A percentile compares a stretch with the other conserved stretches of the same genome.
phyloP scores from a whole-genome alignment of 92 coral and sea anemone species.

The Micromussa lordhowensis region DNA sequence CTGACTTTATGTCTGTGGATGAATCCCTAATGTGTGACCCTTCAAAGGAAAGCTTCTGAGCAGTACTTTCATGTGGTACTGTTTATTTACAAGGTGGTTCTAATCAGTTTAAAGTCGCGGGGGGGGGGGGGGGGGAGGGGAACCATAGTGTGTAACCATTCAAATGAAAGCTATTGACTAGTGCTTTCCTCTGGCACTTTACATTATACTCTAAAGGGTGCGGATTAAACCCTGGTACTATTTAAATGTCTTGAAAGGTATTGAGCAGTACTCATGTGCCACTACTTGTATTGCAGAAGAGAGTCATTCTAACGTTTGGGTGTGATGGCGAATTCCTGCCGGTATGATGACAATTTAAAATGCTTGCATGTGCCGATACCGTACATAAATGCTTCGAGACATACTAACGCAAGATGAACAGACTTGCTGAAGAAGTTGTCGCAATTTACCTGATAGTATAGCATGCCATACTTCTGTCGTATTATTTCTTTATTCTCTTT shows the following conservation, averaged over 20 bases:
- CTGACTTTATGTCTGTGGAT: too few relatives aligned
- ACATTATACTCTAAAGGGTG: background rate
- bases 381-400: too few relatives aligned
- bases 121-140: too few relatives aligned
- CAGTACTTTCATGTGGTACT: background rate
- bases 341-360: too few relatives aligned
- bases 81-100: background rate
- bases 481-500: conserved; percentile 20
- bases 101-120: too few relatives aligned
- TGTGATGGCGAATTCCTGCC: too few relatives aligned
- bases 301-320: too few relatives aligned
- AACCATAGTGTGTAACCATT: too few relatives aligned
- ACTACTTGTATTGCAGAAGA: too few relatives aligned
- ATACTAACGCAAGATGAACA: background rate
- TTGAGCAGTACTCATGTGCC: too few relatives aligned
- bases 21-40: background rate
- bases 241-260: background rate
- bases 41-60: background rate
- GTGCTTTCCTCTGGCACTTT: background rate
- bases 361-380: too few relatives aligned
- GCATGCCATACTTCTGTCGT: conserved; percentile 84
- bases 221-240: background rate
- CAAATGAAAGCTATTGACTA: too few relatives aligned
- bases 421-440: background rate
- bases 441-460: conserved; percentile 40